Evolutionary conservation across 1,140 invertebrate species (phyloP).

Genomic region (Cylas formicarius): DNA sequence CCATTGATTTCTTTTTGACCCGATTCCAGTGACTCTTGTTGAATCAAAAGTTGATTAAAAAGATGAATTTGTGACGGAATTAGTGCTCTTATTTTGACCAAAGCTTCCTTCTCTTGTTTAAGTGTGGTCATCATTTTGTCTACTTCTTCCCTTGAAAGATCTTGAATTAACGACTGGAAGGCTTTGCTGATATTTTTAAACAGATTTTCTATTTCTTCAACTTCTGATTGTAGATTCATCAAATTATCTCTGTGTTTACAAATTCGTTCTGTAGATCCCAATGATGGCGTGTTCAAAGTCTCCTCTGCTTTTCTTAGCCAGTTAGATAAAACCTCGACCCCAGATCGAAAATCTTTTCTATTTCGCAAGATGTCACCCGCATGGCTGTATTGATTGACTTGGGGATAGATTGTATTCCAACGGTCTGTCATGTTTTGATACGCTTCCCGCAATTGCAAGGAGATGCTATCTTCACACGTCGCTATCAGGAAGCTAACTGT

Average conservation of each 20-base stretch:
- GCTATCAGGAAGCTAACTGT: conserved; percentile 83
- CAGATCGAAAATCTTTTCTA: conserved; percentile 70
- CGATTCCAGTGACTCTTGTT: conserved; percentile 82
- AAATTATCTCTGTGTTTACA: conserved; percentile 72
- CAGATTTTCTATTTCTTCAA: conserved; percentile 79
- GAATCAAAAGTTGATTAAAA: conserved; percentile 76
- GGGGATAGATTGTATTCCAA: conserved; percentile 76
- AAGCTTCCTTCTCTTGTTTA: conserved; percentile 81
- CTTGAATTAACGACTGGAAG: conserved; percentile 83
- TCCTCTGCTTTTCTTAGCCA: conserved; percentile 76
- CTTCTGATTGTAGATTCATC: conserved; percentile 69
- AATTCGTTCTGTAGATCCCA: conserved; percentile 69
- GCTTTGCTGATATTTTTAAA: conserved; percentile 85
- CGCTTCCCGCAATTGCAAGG: conserved; percentile 66
- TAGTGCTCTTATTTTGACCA: conserved; percentile 72
- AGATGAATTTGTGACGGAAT: conserved; percentile 73
- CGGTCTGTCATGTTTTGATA: conserved; percentile 62
- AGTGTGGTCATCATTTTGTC: conserved; percentile 82
- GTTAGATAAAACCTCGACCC: conserved; percentile 64
- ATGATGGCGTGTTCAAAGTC: conserved; percentile 56
- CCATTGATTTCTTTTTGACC: conserved; percentile 76
- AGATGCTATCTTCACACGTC: conserved; percentile 74
- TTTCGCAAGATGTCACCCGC: conserved; percentile 78
- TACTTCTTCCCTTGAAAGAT: conserved; percentile 83
- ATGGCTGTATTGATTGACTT: conserved; percentile 79